A percentile compares a stretch with the other conserved stretches of the same genome.
These are phyloP conservation scores for Malurus melanocephalus DNA, from an alignment of 2,113 vertebrate genomes.

Conservation along the genomic window DNA sequence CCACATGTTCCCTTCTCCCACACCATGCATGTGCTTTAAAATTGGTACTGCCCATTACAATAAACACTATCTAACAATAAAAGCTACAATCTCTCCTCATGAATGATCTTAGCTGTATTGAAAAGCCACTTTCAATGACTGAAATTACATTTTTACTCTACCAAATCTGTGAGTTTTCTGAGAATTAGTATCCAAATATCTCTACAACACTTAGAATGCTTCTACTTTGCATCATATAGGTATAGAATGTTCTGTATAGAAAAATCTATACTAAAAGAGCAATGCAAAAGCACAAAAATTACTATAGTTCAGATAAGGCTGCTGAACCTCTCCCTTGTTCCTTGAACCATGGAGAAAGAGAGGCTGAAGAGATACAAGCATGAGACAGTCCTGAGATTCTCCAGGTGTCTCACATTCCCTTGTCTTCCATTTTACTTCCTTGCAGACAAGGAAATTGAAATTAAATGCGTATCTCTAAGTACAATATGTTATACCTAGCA, in stretches of 20 bases:
- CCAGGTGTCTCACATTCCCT: not conserved
- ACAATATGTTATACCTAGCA: not conserved
- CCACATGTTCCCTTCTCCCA: not conserved
- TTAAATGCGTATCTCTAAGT: slow-evolving; percentile 6
- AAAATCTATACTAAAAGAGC: not conserved
- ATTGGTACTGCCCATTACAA: not conserved
- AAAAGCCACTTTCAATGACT: not conserved
- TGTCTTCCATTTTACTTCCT: not conserved
- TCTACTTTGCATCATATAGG: not conserved
- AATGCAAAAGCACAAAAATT: not conserved
- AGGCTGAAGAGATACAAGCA: not conserved
- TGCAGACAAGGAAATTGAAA: not conserved
- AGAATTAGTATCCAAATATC: not conserved
- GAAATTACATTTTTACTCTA: not conserved
- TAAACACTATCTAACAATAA: not conserved
- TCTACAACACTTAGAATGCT: not conserved
- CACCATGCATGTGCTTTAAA: not conserved
- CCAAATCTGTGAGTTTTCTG: not conserved
- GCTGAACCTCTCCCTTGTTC: not conserved
- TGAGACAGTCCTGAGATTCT: not conserved
- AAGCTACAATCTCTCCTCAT: not conserved
- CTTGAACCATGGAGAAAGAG: not conserved
- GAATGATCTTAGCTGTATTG: not conserved
- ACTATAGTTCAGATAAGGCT: not conserved
- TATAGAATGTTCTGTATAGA: not conserved